phyloP scores from a whole-genome alignment of 2,888 invertebrate genomes.

The Chalcis sispes region DNA sequence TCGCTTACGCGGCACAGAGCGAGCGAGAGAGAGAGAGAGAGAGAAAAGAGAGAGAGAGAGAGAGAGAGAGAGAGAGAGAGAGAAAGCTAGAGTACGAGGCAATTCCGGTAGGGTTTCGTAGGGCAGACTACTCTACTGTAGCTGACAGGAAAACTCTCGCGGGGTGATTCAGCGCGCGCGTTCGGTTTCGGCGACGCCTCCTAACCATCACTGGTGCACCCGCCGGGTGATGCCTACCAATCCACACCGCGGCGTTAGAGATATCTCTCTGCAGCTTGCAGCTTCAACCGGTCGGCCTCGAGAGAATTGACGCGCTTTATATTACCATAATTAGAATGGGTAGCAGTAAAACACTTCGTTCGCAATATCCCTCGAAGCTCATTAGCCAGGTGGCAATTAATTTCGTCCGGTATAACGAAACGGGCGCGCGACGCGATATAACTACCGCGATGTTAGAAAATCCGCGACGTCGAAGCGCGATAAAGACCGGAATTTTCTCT shows the following conservation, averaged over 20 bases:
- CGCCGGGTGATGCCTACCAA: slow-evolving; percentile 21
- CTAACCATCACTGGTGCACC: slow-evolving; percentile 69
- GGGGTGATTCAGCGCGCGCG: slow-evolving; percentile 76
- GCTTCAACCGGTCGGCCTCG: slow-evolving; percentile 63
- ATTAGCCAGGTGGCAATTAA: slow-evolving; percentile 33
- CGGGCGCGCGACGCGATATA: no score
- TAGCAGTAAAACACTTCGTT: slow-evolving; percentile 43
- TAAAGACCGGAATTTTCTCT: no score
- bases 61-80: slow-evolving; percentile 25
- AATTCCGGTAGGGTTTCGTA: slow-evolving; percentile 71
- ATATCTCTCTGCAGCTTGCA: no score
- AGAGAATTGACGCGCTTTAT: slow-evolving; percentile 59
- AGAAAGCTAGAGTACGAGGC: slow-evolving; percentile 69
- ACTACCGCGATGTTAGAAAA: no score
- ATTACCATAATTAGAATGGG: slow-evolving; percentile 56
- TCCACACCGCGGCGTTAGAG: background rate
- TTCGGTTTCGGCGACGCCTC: slow-evolving; percentile 75
- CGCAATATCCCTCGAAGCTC: slow-evolving; percentile 34
- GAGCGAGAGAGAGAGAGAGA: slow-evolving; percentile 27
- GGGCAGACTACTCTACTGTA: slow-evolving; percentile 68
- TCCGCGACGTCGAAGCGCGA: no score
- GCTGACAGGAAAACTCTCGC: slow-evolving; percentile 76
- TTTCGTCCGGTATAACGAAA: background rate
- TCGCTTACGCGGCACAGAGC: no score
- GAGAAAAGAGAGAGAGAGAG: slow-evolving; percentile 28